phyloP scores from a whole-genome alignment of 2,888 invertebrate genomes.

The Nasonia oneida region DNA sequence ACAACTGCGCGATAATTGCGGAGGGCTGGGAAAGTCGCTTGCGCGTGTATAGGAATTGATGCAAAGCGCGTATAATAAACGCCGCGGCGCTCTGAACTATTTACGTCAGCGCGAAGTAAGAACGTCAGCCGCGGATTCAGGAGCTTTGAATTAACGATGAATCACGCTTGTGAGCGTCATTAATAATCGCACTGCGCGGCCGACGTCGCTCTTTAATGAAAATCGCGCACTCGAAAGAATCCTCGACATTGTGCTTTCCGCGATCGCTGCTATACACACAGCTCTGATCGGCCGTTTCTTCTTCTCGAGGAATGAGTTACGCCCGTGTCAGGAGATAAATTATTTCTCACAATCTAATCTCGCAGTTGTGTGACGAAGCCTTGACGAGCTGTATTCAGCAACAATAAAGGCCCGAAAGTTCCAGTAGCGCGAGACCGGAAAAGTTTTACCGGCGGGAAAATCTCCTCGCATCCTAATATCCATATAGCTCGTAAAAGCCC shows the following conservation, averaged over 20 bases:
- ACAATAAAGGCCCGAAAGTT: neutral
- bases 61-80: neutral
- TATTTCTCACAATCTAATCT: neutral
- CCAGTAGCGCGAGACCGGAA: neutral
- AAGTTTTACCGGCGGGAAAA: slow-evolving; percentile 10
- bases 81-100: neutral
- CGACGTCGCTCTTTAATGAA: neutral
- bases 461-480: neutral
- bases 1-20: neutral
- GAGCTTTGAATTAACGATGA: slow-evolving; percentile 34
- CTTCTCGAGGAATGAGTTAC: too few relatives aligned
- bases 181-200: neutral
- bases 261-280: too few relatives aligned
- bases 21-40: neutral
- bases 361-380: neutral
- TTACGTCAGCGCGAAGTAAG: slow-evolving; percentile 19
- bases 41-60: slow-evolving; percentile 1
- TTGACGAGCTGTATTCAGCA: neutral
- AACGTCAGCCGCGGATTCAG: neutral
- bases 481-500: slow-evolving; percentile 39
- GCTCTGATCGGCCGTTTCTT: too few relatives aligned
- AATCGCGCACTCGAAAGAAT: neutral
- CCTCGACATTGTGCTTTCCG: neutral
- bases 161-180: slow-evolving; percentile 26
- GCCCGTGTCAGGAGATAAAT: neutral